These are phyloP conservation scores for Parasteatoda lunata DNA, from an alignment of 2,888 invertebrate species.

Conservation along the genomic window DNA sequence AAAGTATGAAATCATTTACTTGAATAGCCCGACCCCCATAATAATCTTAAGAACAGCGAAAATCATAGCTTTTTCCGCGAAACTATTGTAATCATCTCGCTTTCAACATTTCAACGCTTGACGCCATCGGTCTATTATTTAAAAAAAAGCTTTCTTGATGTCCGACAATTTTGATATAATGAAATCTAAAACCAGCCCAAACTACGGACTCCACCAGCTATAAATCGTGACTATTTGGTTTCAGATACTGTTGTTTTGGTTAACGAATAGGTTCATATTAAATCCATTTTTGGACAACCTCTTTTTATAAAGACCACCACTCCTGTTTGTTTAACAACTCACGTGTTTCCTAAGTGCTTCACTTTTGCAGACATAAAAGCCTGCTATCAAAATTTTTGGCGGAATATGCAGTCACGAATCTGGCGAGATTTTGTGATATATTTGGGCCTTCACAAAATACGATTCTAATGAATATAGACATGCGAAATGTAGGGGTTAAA, in stretches of 20 bases:
- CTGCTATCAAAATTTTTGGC: slow-evolving; percentile 19
- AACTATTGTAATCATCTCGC: slow-evolving; percentile 50
- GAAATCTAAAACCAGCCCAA: slow-evolving; percentile 13
- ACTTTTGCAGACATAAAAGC: neutral
- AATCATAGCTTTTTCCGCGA: slow-evolving; percentile 40
- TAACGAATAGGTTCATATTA: slow-evolving; percentile 44
- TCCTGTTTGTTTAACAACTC: slow-evolving; percentile 44
- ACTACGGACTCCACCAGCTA: slow-evolving; percentile 19
- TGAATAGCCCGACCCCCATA: slow-evolving; percentile 25
- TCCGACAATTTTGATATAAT: slow-evolving; percentile 29
- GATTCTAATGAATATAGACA: slow-evolving; percentile 11
- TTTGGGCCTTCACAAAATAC: neutral
- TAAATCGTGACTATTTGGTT: slow-evolving; percentile 26
- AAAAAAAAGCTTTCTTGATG: slow-evolving; percentile 34
- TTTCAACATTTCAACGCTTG: slow-evolving; percentile 24
- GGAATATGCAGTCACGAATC: slow-evolving; percentile 10
- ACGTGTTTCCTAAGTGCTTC: slow-evolving; percentile 31
- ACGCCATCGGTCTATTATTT: slow-evolving; percentile 52
- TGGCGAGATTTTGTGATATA: slow-evolving; percentile 13
- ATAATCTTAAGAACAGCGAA: slow-evolving; percentile 32
- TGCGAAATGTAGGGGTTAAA: neutral
- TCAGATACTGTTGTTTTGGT: slow-evolving; percentile 15
- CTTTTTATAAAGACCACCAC: slow-evolving; percentile 29
- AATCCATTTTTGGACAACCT: slow-evolving; percentile 12
- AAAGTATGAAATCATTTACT: slow-evolving; percentile 46